Evolutionary conservation across 2,888 invertebrate genomes (phyloP).

Genomic region (Lepidocyrtoides sp.): DNA sequence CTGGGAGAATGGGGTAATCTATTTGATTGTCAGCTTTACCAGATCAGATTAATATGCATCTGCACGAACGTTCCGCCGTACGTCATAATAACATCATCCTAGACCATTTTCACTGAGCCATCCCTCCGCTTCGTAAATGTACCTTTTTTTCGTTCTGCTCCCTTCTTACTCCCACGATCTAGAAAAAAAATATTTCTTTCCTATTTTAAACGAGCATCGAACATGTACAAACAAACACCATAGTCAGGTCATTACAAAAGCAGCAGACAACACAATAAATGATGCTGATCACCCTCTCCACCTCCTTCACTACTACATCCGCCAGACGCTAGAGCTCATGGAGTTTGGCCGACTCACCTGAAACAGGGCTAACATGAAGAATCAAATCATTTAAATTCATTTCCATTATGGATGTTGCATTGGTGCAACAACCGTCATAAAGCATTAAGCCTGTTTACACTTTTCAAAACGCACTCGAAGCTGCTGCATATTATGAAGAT

Average conservation of each 20-base stretch:
- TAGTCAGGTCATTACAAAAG: conserved; percentile 36
- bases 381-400: conserved; percentile 69
- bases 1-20: conserved; percentile 39
- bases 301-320: conserved; percentile 31
- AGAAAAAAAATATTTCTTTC: neutral
- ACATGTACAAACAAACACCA: conserved; percentile 40
- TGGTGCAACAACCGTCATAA: neutral
- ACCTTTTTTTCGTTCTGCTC: no score
- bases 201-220: neutral
- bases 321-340: conserved; percentile 15
- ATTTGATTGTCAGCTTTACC: conserved; percentile 11
- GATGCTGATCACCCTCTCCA: conserved; percentile 59
- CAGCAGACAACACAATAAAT: conserved; percentile 50
- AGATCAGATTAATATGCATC: conserved; percentile 36
- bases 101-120: conserved; percentile 28
- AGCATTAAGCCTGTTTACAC: neutral
- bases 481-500: neutral
- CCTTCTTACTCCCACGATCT: conserved; percentile 6
- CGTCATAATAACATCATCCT: conserved; percentile 29
- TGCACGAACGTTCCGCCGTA: conserved; percentile 1
- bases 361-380: conserved; percentile 25
- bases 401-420: conserved; percentile 32
- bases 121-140: conserved; percentile 9
- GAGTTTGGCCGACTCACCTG: conserved; percentile 57
- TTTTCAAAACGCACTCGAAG: neutral